Conservation (phyloP, 2,888 invertebrate species). For the Branchinecta sandiegonensis region DNA sequence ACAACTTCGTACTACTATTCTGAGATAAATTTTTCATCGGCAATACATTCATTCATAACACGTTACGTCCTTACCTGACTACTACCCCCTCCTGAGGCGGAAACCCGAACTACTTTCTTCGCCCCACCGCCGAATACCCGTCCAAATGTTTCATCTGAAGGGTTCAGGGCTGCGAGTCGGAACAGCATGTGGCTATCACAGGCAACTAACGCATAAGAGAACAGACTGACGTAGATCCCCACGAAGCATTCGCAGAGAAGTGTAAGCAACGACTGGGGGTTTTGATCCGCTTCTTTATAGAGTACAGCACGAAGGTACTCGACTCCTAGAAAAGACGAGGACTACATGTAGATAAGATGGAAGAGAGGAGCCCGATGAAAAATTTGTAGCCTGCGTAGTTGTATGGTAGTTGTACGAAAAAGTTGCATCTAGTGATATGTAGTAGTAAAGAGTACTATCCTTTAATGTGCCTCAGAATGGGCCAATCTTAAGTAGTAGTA, state of each 20-base stretch:
- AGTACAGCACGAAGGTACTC: conserved; percentile 78
- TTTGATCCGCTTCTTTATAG: conserved; percentile 84
- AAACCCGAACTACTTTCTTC: conserved; percentile 64
- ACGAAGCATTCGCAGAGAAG: conserved; percentile 84
- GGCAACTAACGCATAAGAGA: conserved; percentile 81
- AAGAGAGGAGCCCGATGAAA: no score
- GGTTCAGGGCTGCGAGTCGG: conserved; percentile 60
- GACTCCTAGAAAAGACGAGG: conserved; percentile 47
- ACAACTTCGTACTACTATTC: no score
- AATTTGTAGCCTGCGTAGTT: no score
- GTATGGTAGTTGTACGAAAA: no score
- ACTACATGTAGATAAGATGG: background rate
- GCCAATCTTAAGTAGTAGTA: no score
- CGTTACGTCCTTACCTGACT: background rate
- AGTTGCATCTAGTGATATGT: no score
- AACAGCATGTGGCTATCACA: conserved; percentile 79
- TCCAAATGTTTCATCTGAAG: conserved; percentile 62
- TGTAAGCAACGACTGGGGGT: conserved; percentile 77
- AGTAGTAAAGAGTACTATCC: no score
- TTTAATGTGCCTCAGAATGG: no score
- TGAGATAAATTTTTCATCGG: no score
- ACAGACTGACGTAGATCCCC: conserved; percentile 76
- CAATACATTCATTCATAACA: no score
- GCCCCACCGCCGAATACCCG: conserved; percentile 79
- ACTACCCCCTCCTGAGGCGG: conserved; percentile 38